These are phyloP conservation scores for Acanthoscelides obtectus DNA, from an alignment of 2,888 invertebrate species.

Conservation along the genomic window DNA sequence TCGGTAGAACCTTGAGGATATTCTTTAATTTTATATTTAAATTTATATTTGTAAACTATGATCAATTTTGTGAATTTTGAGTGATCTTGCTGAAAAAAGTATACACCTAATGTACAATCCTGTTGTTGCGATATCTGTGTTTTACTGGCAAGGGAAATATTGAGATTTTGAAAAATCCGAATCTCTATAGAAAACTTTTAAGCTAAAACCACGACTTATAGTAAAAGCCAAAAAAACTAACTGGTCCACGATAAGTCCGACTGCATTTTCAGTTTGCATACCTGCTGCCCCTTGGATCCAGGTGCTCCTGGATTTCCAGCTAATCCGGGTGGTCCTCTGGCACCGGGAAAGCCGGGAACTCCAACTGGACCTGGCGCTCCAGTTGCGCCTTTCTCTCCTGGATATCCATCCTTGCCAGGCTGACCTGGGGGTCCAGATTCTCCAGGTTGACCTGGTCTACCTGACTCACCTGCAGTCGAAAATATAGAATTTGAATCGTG, in stretches of 20 bases:
- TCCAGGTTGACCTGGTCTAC: constrained; percentile 72
- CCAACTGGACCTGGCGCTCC: constrained; percentile 71
- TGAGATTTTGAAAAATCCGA: no score
- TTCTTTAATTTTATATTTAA: no score
- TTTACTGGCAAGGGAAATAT: no score
- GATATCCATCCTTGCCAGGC: constrained; percentile 74
- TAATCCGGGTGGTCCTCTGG: constrained; percentile 70
- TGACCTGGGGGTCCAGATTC: constrained; percentile 70
- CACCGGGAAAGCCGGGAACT: constrained; percentile 78
- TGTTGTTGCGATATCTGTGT: no score
- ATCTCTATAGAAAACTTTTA: background rate
- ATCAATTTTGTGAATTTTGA: no score
- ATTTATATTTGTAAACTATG: no score
- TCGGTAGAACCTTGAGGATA: no score
- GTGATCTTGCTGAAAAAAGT: no score
- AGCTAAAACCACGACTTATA: no score
- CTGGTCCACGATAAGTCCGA: background rate
- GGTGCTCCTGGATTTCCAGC: constrained; percentile 68
- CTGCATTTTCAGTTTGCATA: no score
- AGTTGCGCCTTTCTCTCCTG: constrained; percentile 74
- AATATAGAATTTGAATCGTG: background rate
- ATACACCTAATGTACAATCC: no score
- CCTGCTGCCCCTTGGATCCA: constrained; percentile 72
- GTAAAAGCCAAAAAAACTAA: background rate
- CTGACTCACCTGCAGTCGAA: constrained; percentile 54